Evolutionary conservation across 2,113 vertebrate species (phyloP).

Genomic region (Tachysurus fulvidraco): DNA sequence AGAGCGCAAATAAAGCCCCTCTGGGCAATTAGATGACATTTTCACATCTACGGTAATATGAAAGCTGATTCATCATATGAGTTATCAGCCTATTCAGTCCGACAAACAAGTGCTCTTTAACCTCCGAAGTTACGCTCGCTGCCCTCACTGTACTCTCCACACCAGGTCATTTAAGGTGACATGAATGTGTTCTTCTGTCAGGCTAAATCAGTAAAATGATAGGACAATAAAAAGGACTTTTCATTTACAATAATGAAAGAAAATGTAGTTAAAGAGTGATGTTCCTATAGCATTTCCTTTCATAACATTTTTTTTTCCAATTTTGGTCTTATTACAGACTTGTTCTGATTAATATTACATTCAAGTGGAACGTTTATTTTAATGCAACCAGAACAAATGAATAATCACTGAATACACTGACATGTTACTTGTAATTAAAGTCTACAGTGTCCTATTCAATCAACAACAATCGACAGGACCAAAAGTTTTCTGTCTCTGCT

Average conservation of each 20-base stretch:
- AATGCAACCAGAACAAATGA: neutral
- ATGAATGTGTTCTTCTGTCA: neutral
- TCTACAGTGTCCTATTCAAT: neutral
- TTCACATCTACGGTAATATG: slow-evolving; percentile 30
- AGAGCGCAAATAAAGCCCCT: slow-evolving; percentile 48
- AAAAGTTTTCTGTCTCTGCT: neutral
- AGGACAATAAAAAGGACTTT: neutral
- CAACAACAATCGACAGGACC: neutral
- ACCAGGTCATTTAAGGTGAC: neutral
- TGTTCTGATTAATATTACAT: neutral
- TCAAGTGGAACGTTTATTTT: too few species aligned
- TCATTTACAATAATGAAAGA: too few species aligned
- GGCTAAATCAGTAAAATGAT: neutral
- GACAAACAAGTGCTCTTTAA: neutral
- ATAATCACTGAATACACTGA: neutral
- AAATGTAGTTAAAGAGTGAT: neutral
- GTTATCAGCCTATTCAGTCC: neutral
- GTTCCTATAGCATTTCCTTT: neutral
- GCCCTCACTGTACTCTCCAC: neutral
- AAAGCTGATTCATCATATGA: slow-evolving; percentile 41
- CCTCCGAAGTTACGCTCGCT: neutral
- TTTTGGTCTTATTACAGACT: neutral
- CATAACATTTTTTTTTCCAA: neutral
- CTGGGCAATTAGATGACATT: slow-evolving; percentile 44
- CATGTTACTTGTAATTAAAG: neutral